Evolutionary conservation across 2,113 vertebrate species (phyloP), one percentile per base, ranked within the genome.

Genomic region (Embiotoca jacksoni): DNA sequence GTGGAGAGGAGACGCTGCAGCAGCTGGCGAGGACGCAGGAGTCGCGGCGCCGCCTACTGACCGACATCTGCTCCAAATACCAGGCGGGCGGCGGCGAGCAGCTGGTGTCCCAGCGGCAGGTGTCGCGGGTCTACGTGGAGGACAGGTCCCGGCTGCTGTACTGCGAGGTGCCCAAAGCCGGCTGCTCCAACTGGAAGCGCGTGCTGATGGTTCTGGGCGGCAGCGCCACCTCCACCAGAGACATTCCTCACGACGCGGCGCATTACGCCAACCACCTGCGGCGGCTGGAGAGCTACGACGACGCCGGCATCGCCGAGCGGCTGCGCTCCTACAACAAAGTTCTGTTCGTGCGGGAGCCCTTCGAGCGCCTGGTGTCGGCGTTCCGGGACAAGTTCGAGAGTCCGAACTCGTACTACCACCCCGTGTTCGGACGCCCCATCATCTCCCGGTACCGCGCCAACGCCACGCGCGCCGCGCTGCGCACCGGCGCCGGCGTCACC

Each of bases 131-230:
- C 56, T 98, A 95, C 5, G 97, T 99, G 16, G 98, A 98, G 82
- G 98, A 99, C 36, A 92, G 94, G 14, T 94, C 96, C 1, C 92
- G 93, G 1, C 93, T 99, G 69, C 83, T 99, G 3, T 99, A 99
- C 91, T 99, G 98, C 2, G 97, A 98, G 75, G 97, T 99, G 3
- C 98, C 97, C 23, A 99, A 99, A 80, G 96, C 95, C 0, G 97
- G 97, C 64, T 99, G 98, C 89, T 98, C 98, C 15, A 99, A 99
- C 94, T 99, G 98, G 98, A 98, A 99, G 67, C 83, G 97, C 4
- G 96, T 99, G 16, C 93, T 99, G 46, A 98, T 99, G 97, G 97
- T 99, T 39, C 94, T 99, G 0, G 94, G 94, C 0, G 97, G 97
- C 9, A 84, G 93, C 37, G 96, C 97, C 15, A 61, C 91, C 1